Conservation (phyloP, 2,797 vertebrate genomes). For the Acrossocheilus fasciatus region DNA sequence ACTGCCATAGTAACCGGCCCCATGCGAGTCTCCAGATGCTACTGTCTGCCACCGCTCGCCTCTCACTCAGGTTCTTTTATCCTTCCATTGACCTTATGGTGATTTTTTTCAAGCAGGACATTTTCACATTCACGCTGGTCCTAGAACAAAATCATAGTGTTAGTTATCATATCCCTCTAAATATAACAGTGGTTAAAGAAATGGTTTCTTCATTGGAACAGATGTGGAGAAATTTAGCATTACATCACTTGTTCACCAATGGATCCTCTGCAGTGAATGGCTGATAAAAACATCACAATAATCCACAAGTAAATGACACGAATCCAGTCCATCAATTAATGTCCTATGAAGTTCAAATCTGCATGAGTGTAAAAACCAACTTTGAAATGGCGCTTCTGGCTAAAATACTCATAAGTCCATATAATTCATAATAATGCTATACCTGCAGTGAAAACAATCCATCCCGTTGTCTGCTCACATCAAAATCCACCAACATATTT, state of each 20-base stretch:
- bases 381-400: background rate
- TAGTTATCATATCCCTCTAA: background rate
- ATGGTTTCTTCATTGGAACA: constrained; percentile 2
- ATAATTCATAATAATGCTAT: background rate
- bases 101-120: background rate
- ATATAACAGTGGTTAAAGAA: background rate
- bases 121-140: background rate
- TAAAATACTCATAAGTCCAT: background rate
- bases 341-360: background rate
- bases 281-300: background rate
- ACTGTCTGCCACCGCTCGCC: background rate
- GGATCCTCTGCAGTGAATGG: background rate
- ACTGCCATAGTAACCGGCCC: constrained; percentile 38
- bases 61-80: constrained; percentile 28
- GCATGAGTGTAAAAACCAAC: background rate
- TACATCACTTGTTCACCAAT: background rate
- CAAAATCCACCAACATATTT: background rate
- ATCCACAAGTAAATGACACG: background rate
- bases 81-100: background rate
- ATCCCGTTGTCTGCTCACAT: background rate
- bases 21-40: constrained; percentile 14
- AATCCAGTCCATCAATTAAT: background rate
- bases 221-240: background rate
- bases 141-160: background rate
- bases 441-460: background rate